Evolutionary conservation across 2,113 vertebrate genomes (phyloP).

Genomic region (Syngnathus typhle): DNA sequence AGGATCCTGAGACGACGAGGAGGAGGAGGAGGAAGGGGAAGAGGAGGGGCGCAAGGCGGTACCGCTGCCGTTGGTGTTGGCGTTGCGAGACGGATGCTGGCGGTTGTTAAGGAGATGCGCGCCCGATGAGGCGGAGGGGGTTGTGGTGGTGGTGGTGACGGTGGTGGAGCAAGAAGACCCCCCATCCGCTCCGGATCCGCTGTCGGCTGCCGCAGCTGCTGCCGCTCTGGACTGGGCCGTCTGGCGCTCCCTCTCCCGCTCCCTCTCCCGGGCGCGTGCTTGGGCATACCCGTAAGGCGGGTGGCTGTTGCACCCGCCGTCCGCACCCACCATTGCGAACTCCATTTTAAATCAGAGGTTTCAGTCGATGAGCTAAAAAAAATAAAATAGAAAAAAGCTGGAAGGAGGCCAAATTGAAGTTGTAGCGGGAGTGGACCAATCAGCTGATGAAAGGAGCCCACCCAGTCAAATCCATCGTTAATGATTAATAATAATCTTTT

Average conservation of each 20-base stretch:
- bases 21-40: slow-evolving; percentile 55
- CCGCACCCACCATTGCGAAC: slow-evolving; percentile 96
- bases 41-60: slow-evolving; percentile 69
- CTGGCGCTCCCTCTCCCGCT: slow-evolving; percentile 77
- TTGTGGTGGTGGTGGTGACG: slow-evolving; percentile 22
- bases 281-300: slow-evolving; percentile 90
- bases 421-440: slow-evolving; percentile 39
- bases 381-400: neutral
- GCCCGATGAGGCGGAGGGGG: slow-evolving; percentile 42
- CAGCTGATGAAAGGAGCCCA: slow-evolving; percentile 30
- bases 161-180: slow-evolving; percentile 34
- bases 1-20: slow-evolving; percentile 61
- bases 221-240: slow-evolving; percentile 72
- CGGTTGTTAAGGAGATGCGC: slow-evolving; percentile 74
- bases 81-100: slow-evolving; percentile 76
- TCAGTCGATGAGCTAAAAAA: slow-evolving; percentile 4
- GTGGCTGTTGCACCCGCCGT: slow-evolving; percentile 91
- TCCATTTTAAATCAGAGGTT: slow-evolving; percentile 76
- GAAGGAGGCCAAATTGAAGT: slow-evolving; percentile 45
- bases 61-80: slow-evolving; percentile 67
- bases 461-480: slow-evolving; percentile 34
- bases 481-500: neutral
- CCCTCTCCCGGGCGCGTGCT: slow-evolving; percentile 79
- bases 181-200: neutral
- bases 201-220: slow-evolving; percentile 11